phyloP scores from a whole-genome alignment of 2,113 vertebrate genomes.

The Plecotus auritus region DNA sequence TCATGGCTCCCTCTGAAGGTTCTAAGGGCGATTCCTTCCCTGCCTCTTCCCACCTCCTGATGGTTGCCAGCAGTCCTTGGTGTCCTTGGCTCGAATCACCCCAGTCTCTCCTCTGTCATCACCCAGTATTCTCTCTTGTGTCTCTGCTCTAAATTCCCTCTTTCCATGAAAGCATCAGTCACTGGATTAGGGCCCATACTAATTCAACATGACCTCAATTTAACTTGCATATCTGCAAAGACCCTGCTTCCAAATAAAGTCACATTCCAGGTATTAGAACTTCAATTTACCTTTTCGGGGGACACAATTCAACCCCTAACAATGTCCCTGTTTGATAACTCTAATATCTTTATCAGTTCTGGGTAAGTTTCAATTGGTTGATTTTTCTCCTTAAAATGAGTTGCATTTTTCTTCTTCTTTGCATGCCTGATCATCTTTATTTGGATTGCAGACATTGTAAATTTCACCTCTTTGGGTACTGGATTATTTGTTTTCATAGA shows the following conservation, averaged over 20 bases:
- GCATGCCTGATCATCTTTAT: not conserved
- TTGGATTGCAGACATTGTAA: not conserved
- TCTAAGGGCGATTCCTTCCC: not conserved
- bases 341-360: not conserved
- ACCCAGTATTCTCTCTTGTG: not conserved
- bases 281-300: not conserved
- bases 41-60: not conserved
- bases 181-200: not conserved
- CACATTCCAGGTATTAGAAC: not conserved
- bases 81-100: not conserved
- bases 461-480: not conserved
- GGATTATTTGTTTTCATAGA: not conserved
- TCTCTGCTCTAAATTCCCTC: not conserved
- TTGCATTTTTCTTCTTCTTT: not conserved
- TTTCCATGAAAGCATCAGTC: not conserved
- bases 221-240: not conserved
- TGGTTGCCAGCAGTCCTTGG: not conserved
- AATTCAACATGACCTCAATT: not conserved
- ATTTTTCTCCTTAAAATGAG: not conserved
- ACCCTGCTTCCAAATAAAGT: not conserved
- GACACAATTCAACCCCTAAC: not conserved
- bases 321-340: not conserved
- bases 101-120: not conserved
- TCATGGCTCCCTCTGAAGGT: not conserved
- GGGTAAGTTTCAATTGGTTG: not conserved